These are phyloP conservation scores for Platorchestia sp. DNA, from an alignment of 1,140 invertebrate species.

Conservation along the genomic window DNA sequence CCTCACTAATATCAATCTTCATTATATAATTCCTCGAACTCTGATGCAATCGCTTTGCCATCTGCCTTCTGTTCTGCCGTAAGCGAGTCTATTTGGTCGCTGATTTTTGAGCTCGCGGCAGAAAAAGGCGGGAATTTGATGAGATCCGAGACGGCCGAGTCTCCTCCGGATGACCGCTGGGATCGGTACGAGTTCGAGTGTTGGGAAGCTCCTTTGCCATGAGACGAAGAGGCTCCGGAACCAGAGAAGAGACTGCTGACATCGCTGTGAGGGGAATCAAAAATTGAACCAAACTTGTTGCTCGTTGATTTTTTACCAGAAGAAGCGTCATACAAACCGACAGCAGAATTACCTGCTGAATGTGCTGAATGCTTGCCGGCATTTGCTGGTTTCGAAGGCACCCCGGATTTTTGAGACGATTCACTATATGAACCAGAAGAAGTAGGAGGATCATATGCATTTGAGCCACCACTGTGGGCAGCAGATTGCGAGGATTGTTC, in stretches of 20 bases:
- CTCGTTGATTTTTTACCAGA: background rate
- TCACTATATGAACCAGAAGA: background rate
- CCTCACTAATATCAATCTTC: background rate
- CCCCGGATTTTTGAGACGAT: background rate
- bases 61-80: background rate
- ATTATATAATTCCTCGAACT: background rate
- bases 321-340: background rate
- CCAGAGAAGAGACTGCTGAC: background rate
- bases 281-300: background rate
- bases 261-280: background rate
- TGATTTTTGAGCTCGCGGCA: background rate
- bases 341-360: background rate
- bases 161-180: background rate
- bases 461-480: background rate
- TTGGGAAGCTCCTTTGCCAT: background rate
- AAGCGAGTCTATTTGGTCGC: constrained; percentile 29
- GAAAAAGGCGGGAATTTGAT: background rate
- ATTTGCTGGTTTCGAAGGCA: background rate
- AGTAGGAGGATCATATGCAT: background rate
- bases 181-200: background rate
- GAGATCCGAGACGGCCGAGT: background rate
- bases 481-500: background rate
- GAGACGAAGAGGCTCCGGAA: background rate
- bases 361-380: background rate
- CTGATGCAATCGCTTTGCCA: background rate